Evolutionary conservation across 2,888 invertebrate genomes (phyloP), one percentile per base, ranked within the genome.

Genomic region (Pammene fasciana): DNA sequence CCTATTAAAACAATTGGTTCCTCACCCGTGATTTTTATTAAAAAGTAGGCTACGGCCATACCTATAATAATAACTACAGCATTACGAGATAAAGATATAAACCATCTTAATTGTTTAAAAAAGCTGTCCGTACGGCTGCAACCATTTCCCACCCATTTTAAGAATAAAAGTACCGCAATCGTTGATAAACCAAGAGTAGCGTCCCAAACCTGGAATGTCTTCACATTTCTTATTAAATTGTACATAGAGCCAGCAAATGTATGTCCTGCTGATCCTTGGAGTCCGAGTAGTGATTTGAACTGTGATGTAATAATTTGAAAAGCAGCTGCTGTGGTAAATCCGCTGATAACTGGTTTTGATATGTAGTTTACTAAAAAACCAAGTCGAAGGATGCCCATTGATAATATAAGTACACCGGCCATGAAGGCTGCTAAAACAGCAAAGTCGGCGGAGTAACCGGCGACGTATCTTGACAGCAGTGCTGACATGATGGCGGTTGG

Each of bases 401-500:
- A 11, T 13, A 95, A 86, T 60, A 95, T 94, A 16, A 96, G 86
- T 73, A 94, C 90, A 14, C 96, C 96, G 14, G 94, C 92, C 5
- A 96, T 77, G 77, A 96, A 96, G 48, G 94, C 93, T 3, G 95
- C 85, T 1, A 96, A 82, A 26, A 95, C 90, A 0, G 95, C 95
- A 76, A 94, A 94, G 70, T 94, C 94, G 0, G 94, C 85, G 13
- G 94, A 94, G 70, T 92, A 88, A 0, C 85, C 86, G 0, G 80
- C 71, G 0, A 94, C 94, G 76, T 95, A 93, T n/a, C 92, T 88
- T 75, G 94, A 94, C 0, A 96, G 94, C 94, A 97, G 95, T 6
- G 97, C 88, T 0, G 96, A 95, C 94, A 97, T 94, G 71, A 97
- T 96, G 1, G 97, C 96, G 0, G 97, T 97, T 0, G 97, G 97